Evolutionary conservation across 2,888 invertebrate species (phyloP).

Genomic region (Belgica antarctica): DNA sequence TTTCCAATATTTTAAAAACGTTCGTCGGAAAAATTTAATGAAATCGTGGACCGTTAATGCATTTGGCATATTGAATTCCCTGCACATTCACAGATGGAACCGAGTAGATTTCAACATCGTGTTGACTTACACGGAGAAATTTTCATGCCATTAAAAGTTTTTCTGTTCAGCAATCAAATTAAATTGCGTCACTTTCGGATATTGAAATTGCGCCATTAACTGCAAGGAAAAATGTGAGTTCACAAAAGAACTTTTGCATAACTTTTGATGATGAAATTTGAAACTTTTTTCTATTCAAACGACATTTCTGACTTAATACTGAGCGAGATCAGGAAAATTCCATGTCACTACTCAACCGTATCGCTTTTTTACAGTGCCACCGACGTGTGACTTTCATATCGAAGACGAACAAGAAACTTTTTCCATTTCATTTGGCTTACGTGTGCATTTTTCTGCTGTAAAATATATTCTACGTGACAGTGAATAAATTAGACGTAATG

Average conservation of each 20-base stretch:
- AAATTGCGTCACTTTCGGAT: no score
- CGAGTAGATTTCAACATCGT: no score
- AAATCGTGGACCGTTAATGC: no score
- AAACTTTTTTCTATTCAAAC: background rate
- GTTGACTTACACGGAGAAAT: no score
- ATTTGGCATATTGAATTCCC: no score
- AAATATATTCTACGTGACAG: slow-evolving; percentile 37
- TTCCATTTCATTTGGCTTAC: slow-evolving; percentile 39
- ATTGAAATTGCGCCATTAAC: no score
- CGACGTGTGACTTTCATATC: background rate
- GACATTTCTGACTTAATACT: background rate
- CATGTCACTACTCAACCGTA: slow-evolving; percentile 11
- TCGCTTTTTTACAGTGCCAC: background rate
- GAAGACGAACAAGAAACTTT: slow-evolving; percentile 11
- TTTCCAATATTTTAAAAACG: no score
- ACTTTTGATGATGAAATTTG: background rate
- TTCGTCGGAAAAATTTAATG: no score
- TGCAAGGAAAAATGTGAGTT: background rate
- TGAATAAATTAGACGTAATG: slow-evolving; percentile 1
- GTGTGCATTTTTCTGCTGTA: slow-evolving; percentile 6
- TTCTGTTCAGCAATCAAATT: no score
- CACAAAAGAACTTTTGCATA: background rate
- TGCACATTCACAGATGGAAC: no score
- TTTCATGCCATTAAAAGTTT: no score
- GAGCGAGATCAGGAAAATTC: background rate